These are phyloP conservation scores for Xenopus petersii DNA, from an alignment of 2,797 vertebrate species.

Conservation along the genomic window DNA sequence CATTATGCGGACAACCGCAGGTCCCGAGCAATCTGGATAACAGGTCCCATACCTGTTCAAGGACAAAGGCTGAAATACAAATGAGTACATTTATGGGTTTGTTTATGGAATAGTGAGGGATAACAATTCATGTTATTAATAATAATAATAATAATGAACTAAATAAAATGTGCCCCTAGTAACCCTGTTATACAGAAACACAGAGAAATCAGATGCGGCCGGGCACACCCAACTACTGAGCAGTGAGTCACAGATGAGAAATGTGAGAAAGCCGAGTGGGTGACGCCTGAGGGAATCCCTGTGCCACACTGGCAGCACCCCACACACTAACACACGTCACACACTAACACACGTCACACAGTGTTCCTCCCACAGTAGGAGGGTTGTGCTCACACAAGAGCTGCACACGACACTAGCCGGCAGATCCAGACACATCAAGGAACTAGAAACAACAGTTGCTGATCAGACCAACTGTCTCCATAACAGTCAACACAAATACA, in stretches of 20 bases:
- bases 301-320: slow-evolving; percentile 30
- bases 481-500: no score
- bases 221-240: slow-evolving; percentile 18
- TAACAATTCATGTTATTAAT: no score
- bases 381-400: not conserved
- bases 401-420: not conserved
- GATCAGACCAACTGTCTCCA: no score
- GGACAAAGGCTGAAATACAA: no score
- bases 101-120: no score
- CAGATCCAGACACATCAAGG: not conserved
- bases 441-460: no score
- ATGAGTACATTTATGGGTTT: no score
- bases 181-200: not conserved
- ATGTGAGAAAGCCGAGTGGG: slow-evolving; percentile 10
- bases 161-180: no score
- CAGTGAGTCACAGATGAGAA: slow-evolving; percentile 36
- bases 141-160: no score
- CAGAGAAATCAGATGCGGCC: not conserved
- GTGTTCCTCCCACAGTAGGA: not conserved
- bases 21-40: no score
- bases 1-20: no score
- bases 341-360: not conserved
- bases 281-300: slow-evolving; percentile 26
- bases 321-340: not conserved
- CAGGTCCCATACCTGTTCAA: no score